Percentiles rank a stretch among this genome's conserved stretches.
phyloP scores from a whole-genome alignment of 2,888 invertebrate genomes.

The Aricia artaxerxes region DNA sequence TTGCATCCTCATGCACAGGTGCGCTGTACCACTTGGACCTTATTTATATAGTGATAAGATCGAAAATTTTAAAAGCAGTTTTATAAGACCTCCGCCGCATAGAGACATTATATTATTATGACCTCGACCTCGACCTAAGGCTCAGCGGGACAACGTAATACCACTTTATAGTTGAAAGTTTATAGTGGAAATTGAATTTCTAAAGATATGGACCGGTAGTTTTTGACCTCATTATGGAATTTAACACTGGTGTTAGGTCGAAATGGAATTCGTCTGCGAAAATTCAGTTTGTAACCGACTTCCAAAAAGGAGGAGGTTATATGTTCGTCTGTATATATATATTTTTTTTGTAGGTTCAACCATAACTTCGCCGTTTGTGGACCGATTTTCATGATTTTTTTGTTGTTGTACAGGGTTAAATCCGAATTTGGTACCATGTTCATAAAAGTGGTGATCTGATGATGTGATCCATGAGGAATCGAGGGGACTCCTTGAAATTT shows the following conservation, averaged over 20 bases:
- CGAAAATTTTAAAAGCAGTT: neutral
- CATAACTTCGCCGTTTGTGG: too few species aligned
- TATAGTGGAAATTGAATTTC: neutral
- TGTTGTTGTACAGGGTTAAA: too few species aligned
- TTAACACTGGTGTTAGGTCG: neutral
- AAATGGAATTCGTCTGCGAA: too few species aligned
- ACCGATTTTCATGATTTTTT: too few species aligned
- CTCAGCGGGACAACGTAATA: neutral
- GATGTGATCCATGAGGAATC: too few species aligned
- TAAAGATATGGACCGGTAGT: neutral
- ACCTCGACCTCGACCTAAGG: conserved; percentile 1
- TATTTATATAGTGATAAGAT: neutral
- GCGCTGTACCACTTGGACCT: neutral
- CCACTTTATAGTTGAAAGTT: conserved; percentile 1
- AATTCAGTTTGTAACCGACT: too few species aligned
- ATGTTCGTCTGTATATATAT: too few species aligned
- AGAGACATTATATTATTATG: neutral
- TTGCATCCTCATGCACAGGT: neutral
- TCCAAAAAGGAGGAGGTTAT: too few species aligned
- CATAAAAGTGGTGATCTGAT: too few species aligned
- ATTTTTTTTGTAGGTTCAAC: too few species aligned
- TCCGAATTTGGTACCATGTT: too few species aligned
- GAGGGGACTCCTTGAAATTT: too few species aligned
- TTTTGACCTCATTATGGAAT: neutral
- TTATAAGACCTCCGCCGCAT: neutral